These are phyloP conservation scores for Triops cancriformis DNA, from an alignment of 1,140 invertebrate genomes.

Conservation along the genomic window DNA sequence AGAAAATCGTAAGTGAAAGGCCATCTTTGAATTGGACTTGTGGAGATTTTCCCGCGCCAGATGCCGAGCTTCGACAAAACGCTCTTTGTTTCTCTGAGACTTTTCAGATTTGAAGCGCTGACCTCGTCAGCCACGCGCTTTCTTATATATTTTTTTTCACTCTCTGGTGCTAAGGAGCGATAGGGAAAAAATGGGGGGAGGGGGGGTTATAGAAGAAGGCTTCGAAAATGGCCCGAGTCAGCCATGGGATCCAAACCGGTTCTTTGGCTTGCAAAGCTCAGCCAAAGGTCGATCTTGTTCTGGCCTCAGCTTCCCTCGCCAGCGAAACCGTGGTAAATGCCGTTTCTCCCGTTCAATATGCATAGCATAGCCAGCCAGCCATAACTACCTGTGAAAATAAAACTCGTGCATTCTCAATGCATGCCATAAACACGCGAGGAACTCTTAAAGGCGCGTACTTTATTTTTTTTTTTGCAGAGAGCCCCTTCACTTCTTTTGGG, in stretches of 20 bases:
- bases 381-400: slow-evolving; percentile 12
- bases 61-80: neutral
- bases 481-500: neutral
- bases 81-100: neutral
- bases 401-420: slow-evolving; percentile 6
- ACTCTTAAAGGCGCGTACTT: neutral
- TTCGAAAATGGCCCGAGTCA: neutral
- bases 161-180: no score
- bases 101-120: neutral
- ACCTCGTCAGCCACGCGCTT: slow-evolving; percentile 8
- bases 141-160: neutral
- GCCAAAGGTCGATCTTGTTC: neutral
- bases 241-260: neutral
- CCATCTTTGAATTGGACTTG: neutral
- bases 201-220: neutral
- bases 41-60: neutral
- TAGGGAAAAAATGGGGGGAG: no score
- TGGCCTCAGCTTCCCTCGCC: neutral
- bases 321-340: neutral
- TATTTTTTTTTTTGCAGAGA: neutral
- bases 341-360: neutral
- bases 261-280: neutral
- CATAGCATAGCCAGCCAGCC: neutral
- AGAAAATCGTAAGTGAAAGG: neutral
- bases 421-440: neutral